Evolutionary conservation across 1,140 invertebrate genomes (phyloP), one percentile per base, ranked within the genome.

Genomic region (Meloidogyne hapla): DNA sequence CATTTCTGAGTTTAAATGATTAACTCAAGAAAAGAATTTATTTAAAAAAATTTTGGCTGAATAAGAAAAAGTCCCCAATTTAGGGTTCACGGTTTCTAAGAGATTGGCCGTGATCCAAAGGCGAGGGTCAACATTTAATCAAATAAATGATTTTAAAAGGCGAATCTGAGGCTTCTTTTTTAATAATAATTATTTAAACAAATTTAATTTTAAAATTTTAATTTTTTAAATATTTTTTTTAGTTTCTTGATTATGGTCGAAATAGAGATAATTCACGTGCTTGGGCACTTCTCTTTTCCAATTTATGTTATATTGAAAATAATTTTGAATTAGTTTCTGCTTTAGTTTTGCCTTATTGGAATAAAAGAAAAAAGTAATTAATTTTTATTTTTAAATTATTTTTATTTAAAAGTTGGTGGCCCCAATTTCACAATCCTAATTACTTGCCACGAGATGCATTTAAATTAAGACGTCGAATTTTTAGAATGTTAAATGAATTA

Each of bases 191-290:
- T n/a, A 61, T 13, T 72, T 26, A n/a, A n/a, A n/a, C n/a, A n/a
- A n/a, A n/a, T 72, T 23, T 15, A 2, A 2, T 15, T 42, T 42
- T 9, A 42, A 42, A 42, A 13, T 42, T 13, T 42, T 42, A 42
- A 38, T 38, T 38, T 42, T 45, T 45, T 45, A 6, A 15, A 45
- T 15, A n/a, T 8, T 33, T 25, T 26, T 33, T 23, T 42, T 9
- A 64, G 70, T 73, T 73, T 62, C 70, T 73, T 12, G 70, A 73
- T 33, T 73, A 64, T 33, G 70, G 70, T 5, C 70, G 70, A 13
- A 61, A 73, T 28, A 18, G 70, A n/a, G 21, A 18, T 26, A 63
- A 72, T 28, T 23, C 56, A 1, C 56, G 70, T 63, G 70, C 70
- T 5, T 73, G 70, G 70, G 70, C 45, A 25, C 56, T 73, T 26